Percentiles rank a stretch among this genome's conserved stretches.
Evolutionary conservation across 2,113 vertebrate species (phyloP).

Genomic region (Bubo bubo): DNA sequence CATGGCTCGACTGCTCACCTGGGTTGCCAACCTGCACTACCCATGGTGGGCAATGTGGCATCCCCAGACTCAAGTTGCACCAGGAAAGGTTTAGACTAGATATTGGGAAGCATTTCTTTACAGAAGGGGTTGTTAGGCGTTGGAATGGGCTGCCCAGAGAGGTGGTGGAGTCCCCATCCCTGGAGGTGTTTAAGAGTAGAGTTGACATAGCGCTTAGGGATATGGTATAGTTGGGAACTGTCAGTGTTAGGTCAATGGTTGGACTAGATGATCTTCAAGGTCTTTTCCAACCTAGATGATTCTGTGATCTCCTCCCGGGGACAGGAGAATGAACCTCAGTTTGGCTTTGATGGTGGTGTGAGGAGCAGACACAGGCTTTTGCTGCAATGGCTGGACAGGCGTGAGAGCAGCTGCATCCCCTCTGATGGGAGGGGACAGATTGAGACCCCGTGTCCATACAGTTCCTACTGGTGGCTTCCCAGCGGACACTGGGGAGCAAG

Average conservation of each 20-base stretch:
- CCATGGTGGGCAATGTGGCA: accelerated
- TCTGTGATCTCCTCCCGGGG: not conserved
- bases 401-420: not conserved
- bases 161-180: too few relatives aligned
- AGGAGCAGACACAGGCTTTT: not conserved
- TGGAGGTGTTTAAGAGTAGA: too few relatives aligned
- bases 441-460: accelerated
- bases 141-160: too few relatives aligned
- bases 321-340: not conserved
- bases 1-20: not conserved
- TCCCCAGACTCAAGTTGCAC: not conserved
- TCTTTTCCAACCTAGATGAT: too few relatives aligned
- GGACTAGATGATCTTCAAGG: too few relatives aligned
- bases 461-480: not conserved
- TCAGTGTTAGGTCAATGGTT: too few relatives aligned
- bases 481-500: not conserved
- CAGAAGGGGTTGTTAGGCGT: too few relatives aligned
- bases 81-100: too few relatives aligned
- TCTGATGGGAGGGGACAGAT: not conserved
- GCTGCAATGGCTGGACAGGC: not conserved
- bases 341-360: accelerated
- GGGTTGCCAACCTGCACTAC: not conserved
- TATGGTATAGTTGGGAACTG: too few relatives aligned
- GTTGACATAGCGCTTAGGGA: too few relatives aligned
- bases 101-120: too few relatives aligned